Evolutionary conservation across 2,113 vertebrate genomes (phyloP).

Genomic region (Athene cunicularia): DNA sequence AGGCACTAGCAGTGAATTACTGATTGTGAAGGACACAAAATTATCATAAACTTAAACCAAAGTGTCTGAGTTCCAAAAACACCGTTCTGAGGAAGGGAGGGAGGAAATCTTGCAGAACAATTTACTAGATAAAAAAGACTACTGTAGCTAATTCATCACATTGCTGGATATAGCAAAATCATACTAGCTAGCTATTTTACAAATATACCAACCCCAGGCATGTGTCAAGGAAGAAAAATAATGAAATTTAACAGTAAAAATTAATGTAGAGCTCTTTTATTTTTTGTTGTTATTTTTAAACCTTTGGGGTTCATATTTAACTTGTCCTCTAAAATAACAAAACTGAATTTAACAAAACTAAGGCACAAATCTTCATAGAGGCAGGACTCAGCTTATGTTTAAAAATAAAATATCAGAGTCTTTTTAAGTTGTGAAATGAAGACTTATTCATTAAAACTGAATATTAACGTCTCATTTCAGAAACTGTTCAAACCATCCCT

Average conservation of each 20-base stretch:
- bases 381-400: constrained; percentile 33
- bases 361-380: constrained; percentile 6
- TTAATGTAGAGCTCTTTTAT: background rate
- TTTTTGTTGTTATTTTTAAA: background rate
- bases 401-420: constrained; percentile 42
- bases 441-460: constrained; percentile 36
- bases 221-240: background rate
- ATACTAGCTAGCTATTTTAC: background rate
- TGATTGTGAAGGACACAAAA: background rate
- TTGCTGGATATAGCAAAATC: background rate
- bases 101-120: constrained; percentile 13
- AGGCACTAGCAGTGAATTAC: background rate
- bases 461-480: constrained; percentile 59
- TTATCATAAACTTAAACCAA: background rate
- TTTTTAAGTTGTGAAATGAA: constrained; percentile 31
- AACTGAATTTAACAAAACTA: constrained; percentile 23
- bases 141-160: constrained; percentile 30
- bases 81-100: background rate
- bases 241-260: background rate
- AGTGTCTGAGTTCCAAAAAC: background rate
- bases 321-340: constrained; percentile 4
- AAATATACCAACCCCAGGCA: background rate
- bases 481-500: constrained; percentile 25
- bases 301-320: background rate
- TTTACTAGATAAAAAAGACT: background rate